Evolutionary conservation across 2,113 vertebrate species (phyloP), one percentile per base, ranked within the genome.

Genomic region (Brienomyrus brachyistius): DNA sequence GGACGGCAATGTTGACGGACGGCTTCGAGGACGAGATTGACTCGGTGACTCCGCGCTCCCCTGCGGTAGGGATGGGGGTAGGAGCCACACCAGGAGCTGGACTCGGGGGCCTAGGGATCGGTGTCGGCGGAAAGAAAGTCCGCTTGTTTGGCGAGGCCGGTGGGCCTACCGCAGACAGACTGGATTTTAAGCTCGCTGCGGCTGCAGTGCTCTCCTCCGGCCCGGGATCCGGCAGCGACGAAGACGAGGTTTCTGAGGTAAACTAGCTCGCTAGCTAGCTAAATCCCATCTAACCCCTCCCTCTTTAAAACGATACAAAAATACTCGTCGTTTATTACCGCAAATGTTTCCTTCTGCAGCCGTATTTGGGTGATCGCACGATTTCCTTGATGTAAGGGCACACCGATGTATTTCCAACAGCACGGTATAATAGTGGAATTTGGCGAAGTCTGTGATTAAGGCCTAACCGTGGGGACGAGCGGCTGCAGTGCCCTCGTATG

Each of bases 211-310:
- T 97, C 91, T 97, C 97, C 90, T 97, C 97, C 90, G 97, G 97
- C 94, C 97, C 96, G 82, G 97, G 96, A 93, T 98, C 97, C 92
- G 97, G 97, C 93, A 98, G 98, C 95, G 98, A 98, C 95, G 98
- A 98, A 94, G 98, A 98, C 96, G 98, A 98, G 95, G 98, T 98
- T 94, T 98, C 98, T 93, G 98, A 98, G 97, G 98, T 98, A 94
- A 95, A 90, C 88, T 90, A 84, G 87, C 83, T 50, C 9, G 88
- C 62, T 92, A 91, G 86, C 91, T 66, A 88, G 51, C 80, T 84
- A 59, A 56, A 84, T 84, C 89, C 50, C 17, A 17, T 45, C 45
- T 90, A 91, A 90, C 88, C 87, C 83, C 89, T 85, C 86, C 88
- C 88, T 62, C 66, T 23, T 17, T 17, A 17, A 43, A 85, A 88